Percentiles rank a stretch among this genome's conserved stretches.
Conservation (phyloP, 2,888 invertebrate genomes). For the Venustoraphidia nigricollis region DNA sequence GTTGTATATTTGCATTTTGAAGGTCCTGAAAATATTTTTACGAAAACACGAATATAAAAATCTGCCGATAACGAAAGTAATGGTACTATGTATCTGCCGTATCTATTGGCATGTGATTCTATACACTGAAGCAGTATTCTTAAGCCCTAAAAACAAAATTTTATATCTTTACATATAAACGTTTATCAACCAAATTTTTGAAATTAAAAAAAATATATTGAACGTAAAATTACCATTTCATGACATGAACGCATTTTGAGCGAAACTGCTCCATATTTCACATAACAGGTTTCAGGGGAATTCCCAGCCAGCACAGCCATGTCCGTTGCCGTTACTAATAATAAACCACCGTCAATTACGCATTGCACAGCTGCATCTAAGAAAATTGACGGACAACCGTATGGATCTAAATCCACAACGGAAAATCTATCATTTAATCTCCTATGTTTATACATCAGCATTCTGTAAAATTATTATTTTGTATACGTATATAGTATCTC, state of each 20-base stretch:
- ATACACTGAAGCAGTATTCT: constrained; percentile 83
- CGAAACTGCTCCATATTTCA: constrained; percentile 87
- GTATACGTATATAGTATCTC: neutral
- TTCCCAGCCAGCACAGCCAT: constrained; percentile 94
- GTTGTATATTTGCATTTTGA: constrained; percentile 73
- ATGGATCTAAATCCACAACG: constrained; percentile 92
- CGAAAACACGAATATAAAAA: constrained; percentile 91
- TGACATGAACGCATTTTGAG: constrained; percentile 78
- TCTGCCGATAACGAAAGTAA: constrained; percentile 84
- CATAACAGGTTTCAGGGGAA: constrained; percentile 81
- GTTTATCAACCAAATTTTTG: neutral
- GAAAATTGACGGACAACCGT: constrained; percentile 88
- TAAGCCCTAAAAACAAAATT: constrained; percentile 48
- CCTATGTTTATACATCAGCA: constrained; percentile 71
- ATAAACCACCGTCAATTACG: constrained; percentile 64
- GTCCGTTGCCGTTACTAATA: constrained; percentile 94
- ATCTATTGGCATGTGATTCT: constrained; percentile 82
- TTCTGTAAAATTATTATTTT: constrained; percentile 33
- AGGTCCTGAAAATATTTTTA: constrained; percentile 66
- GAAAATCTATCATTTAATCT: constrained; percentile 54
- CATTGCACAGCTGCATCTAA: constrained; percentile 79
- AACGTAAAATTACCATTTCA: constrained; percentile 59
- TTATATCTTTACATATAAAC: too few relatives aligned
- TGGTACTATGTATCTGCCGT: constrained; percentile 85
- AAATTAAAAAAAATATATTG: neutral